Evolutionary conservation across 2,113 vertebrate genomes (phyloP).

Genomic region (Actenoides hombroni): DNA sequence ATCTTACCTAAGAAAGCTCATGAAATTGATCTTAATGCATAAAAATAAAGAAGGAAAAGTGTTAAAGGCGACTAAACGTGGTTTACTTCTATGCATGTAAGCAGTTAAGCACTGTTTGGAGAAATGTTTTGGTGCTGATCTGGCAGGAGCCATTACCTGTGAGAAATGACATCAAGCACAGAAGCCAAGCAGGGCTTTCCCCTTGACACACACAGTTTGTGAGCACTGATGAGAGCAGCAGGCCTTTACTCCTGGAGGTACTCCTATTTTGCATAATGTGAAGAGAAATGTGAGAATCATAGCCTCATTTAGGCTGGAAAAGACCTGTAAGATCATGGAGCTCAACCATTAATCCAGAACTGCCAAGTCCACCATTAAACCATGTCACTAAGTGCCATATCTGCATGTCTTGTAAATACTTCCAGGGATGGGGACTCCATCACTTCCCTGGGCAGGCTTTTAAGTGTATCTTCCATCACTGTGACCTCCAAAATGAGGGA

Average conservation of each 20-base stretch:
- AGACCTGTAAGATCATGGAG: not conserved
- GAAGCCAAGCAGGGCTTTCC: not conserved
- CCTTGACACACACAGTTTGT: not conserved
- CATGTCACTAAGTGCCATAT: not conserved
- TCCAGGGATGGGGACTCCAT: not conserved
- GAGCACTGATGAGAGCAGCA: not conserved
- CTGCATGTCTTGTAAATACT: not conserved
- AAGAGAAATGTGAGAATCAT: not conserved
- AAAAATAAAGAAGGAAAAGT: conserved; percentile 57
- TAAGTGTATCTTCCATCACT: not conserved
- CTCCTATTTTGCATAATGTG: not conserved
- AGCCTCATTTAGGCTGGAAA: not conserved
- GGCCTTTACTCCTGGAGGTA: not conserved
- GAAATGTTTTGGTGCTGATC: conserved; percentile 56
- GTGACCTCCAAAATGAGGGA: not conserved
- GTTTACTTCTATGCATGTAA: conserved; percentile 42
- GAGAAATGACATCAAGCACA: not conserved
- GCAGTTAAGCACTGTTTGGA: conserved; percentile 55
- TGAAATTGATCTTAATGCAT: conserved; percentile 75
- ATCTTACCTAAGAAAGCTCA: conserved; percentile 71
- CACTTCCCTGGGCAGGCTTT: not conserved
- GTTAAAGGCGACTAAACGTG: conserved; percentile 46
- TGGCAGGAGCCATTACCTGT: conserved; percentile 43
- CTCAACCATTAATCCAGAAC: not conserved
- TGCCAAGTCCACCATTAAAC: not conserved